Evolutionary conservation across 2,797 vertebrate species (phyloP).

Genomic region (Danio kyathit): DNA sequence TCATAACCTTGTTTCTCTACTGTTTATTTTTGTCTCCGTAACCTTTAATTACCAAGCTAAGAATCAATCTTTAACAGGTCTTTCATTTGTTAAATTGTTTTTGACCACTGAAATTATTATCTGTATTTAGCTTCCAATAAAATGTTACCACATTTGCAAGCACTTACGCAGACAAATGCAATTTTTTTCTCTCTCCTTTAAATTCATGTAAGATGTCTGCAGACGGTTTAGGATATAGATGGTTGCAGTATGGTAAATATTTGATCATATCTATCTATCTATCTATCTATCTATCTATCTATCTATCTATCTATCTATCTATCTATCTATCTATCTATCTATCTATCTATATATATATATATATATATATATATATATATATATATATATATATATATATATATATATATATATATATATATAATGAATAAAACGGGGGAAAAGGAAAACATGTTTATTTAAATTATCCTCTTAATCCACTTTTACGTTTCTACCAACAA

Average conservation of each 20-base stretch:
- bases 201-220: slow-evolving; percentile 33
- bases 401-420: too few relatives aligned
- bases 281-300: too few relatives aligned
- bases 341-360: too few relatives aligned
- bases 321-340: too few relatives aligned
- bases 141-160: slow-evolving; percentile 70
- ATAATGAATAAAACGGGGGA: too few relatives aligned
- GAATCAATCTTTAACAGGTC: slow-evolving; percentile 75
- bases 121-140: slow-evolving; percentile 74
- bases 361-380: too few relatives aligned
- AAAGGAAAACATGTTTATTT: too few relatives aligned
- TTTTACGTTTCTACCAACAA: neutral
- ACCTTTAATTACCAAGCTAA: slow-evolving; percentile 78
- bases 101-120: slow-evolving; percentile 77
- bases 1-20: slow-evolving; percentile 71
- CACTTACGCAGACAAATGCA: slow-evolving; percentile 53
- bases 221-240: neutral
- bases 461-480: too few relatives aligned
- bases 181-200: slow-evolving; percentile 47
- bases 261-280: neutral
- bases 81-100: slow-evolving; percentile 77
- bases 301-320: too few relatives aligned
- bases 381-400: too few relatives aligned
- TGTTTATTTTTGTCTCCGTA: slow-evolving; percentile 74
- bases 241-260: neutral